Evolutionary conservation across 2,797 vertebrate genomes (phyloP).

Genomic region (Hydrophis major): DNA sequence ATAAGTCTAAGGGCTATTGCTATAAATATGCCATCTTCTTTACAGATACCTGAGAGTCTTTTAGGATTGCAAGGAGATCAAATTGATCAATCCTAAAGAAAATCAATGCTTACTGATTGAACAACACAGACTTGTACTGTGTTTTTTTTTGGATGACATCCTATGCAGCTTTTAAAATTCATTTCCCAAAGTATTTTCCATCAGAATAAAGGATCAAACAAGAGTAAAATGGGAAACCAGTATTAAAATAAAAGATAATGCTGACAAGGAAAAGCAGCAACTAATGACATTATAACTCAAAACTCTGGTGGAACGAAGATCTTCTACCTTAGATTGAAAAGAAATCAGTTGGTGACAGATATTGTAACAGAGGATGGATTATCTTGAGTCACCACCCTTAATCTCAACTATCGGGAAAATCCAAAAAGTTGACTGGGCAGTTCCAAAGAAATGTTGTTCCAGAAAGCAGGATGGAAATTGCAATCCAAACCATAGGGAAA

Average conservation of each 20-base stretch:
- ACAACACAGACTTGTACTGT: no score
- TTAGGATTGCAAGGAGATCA: no score
- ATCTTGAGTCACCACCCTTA: not conserved
- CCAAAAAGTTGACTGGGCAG: not conserved
- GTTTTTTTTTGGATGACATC: no score
- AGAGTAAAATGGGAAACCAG: not conserved
- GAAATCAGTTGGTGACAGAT: not conserved
- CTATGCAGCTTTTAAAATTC: not conserved
- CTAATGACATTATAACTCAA: not conserved
- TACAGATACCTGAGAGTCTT: no score
- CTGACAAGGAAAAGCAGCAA: not conserved
- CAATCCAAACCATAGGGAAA: not conserved
- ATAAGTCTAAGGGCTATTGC: no score
- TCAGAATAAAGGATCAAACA: not conserved
- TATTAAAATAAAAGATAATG: not conserved
- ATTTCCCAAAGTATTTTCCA: not conserved
- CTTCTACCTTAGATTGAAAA: not conserved
- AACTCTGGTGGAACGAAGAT: not conserved
- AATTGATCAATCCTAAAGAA: not conserved
- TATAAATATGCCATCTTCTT: not conserved
- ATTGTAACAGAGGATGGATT: not conserved
- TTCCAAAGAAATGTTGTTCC: not conserved
- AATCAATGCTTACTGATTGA: no score
- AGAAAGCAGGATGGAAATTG: not conserved
- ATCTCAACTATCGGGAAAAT: not conserved